These are phyloP conservation scores for Balaenoptera acutorostrata DNA, from an alignment of 2,113 vertebrate species.

Conservation along the genomic window DNA sequence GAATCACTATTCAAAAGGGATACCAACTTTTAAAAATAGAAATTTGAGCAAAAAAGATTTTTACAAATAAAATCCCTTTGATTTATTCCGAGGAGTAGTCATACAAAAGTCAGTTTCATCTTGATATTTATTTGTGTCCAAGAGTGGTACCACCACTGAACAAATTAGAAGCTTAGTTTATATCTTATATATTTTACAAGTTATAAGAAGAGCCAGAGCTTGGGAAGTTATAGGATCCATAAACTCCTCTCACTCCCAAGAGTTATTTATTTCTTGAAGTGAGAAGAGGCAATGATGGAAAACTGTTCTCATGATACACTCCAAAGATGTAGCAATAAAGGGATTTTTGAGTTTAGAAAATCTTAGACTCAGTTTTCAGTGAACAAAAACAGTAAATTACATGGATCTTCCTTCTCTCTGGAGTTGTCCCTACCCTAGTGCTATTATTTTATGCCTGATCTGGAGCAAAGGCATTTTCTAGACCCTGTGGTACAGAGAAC, in stretches of 20 bases:
- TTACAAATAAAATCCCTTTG: background rate
- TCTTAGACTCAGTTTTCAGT: background rate
- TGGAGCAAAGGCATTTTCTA: conserved; percentile 61
- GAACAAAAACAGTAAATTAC: background rate
- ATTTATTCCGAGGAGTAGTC: background rate
- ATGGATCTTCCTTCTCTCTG: background rate
- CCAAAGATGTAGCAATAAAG: background rate
- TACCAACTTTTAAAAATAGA: background rate
- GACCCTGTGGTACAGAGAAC: conserved; percentile 54
- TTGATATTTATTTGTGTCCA: background rate
- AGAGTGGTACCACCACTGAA: background rate
- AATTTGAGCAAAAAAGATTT: conserved; percentile 27
- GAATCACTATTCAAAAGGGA: conserved; percentile 18
- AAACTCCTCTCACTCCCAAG: background rate
- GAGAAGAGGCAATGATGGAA: background rate
- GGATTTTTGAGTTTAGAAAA: background rate
- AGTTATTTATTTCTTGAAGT: background rate
- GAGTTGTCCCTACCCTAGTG: background rate
- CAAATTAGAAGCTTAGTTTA: background rate
- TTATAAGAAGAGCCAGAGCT: background rate
- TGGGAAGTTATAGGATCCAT: background rate
- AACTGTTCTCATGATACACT: background rate
- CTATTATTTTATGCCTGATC: background rate
- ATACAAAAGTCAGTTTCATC: conserved; percentile 15
- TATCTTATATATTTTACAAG: background rate